Conservation (phyloP, 2,888 invertebrate species). For the Pharmacophagus antenor region DNA sequence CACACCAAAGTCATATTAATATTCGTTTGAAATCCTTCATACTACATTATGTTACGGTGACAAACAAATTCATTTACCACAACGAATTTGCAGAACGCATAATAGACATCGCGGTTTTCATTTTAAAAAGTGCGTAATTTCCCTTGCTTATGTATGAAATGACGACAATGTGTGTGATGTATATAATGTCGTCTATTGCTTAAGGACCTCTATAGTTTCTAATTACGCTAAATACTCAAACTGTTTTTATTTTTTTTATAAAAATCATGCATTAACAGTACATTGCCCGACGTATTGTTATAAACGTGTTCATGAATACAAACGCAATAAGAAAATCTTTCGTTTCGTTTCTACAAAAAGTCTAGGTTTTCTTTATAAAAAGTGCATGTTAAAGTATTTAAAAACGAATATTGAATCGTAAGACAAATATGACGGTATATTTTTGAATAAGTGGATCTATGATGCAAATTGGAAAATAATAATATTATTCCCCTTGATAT, state of each 20-base stretch:
- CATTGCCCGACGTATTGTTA: background rate
- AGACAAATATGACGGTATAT: too few species aligned
- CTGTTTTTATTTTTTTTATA: background rate
- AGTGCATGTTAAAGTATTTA: too few species aligned
- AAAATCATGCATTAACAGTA: background rate
- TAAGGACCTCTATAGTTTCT: background rate
- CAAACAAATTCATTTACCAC: conserved; percentile 31
- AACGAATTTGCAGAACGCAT: conserved; percentile 3
- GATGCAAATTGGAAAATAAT: too few species aligned
- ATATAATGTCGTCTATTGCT: background rate
- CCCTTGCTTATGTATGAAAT: background rate
- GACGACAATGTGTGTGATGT: background rate
- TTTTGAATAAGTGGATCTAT: too few species aligned
- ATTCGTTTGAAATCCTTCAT: conserved; percentile 46
- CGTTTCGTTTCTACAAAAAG: background rate
- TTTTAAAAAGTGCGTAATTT: background rate
- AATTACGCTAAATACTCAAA: background rate
- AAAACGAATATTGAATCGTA: too few species aligned
- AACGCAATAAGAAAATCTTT: background rate
- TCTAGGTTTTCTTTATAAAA: background rate
- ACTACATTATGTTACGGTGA: conserved; percentile 35
- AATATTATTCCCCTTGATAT: too few species aligned
- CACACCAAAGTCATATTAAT: conserved; percentile 51
- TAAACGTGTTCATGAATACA: background rate
- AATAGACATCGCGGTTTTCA: background rate